Percentiles rank a stretch among this genome's conserved stretches.
phyloP scores from a whole-genome alignment of 2,888 invertebrate genomes.

The Biston stratarius region DNA sequence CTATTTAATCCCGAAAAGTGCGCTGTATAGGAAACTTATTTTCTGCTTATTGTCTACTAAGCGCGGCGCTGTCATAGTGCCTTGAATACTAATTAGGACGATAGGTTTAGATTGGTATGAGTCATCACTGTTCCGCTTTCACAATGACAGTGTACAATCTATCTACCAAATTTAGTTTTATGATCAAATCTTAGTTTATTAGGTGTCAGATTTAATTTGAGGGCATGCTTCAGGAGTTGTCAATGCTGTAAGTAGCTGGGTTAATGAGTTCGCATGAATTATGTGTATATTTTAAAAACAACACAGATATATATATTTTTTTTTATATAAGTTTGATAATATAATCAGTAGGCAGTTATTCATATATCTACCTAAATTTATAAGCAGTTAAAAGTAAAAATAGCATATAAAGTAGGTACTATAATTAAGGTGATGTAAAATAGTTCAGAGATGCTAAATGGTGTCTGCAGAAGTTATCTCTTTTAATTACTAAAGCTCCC shows the following conservation, averaged over 20 bases:
- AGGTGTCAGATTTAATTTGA: constrained; percentile 8
- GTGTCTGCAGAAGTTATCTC: no score
- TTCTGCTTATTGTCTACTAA: background rate
- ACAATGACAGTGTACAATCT: constrained; percentile 22
- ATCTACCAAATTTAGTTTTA: background rate
- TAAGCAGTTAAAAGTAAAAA: no score
- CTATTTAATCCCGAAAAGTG: background rate
- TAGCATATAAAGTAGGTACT: no score
- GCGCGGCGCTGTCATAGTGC: background rate
- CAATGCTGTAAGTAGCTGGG: background rate
- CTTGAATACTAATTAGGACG: constrained; percentile 16
- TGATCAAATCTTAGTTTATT: constrained; percentile 18
- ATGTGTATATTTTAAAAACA: no score
- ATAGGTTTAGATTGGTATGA: constrained; percentile 13
- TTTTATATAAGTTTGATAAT: no score
- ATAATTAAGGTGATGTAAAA: no score
- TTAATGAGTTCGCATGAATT: no score
- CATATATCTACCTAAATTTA: no score
- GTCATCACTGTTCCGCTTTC: constrained; percentile 23
- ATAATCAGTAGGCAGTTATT: no score
- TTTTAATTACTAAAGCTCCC: no score
- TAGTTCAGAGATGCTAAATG: no score
- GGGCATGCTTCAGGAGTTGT: constrained; percentile 2
- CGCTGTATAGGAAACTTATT: background rate
- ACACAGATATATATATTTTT: no score